A percentile compares a stretch with the other conserved stretches of the same genome.
Evolutionary conservation across 2,888 invertebrate species (phyloP).

Genomic region (Lepas anatifera): DNA sequence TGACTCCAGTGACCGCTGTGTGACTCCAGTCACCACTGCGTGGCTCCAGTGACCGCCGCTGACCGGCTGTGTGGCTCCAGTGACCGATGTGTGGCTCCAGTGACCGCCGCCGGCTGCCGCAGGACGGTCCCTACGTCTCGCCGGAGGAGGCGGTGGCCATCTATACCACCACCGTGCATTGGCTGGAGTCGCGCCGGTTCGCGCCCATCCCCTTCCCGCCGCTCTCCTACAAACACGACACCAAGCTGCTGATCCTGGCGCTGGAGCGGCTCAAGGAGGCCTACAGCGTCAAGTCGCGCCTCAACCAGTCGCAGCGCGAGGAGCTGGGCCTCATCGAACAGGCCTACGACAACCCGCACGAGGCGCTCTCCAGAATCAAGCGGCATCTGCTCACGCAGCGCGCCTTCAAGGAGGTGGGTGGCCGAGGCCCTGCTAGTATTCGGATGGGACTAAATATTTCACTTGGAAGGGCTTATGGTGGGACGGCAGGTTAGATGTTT

Average conservation of each 20-base stretch:
- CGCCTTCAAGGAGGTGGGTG: constrained; percentile 84
- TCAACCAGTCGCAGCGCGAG: constrained; percentile 98
- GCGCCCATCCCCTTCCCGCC: constrained; percentile 99
- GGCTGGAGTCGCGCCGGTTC: constrained; percentile 95
- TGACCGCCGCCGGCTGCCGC: too few relatives aligned
- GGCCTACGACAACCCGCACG: constrained; percentile 99
- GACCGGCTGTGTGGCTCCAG: too few relatives aligned
- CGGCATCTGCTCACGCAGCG: constrained; percentile 96
- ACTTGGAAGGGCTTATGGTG: too few relatives aligned
- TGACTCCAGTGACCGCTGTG: too few relatives aligned
- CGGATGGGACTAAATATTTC: too few relatives aligned
- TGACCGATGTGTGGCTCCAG: too few relatives aligned
- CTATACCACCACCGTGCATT: constrained; percentile 98
- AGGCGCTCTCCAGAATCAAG: constrained; percentile 96
- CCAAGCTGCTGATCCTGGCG: constrained; percentile 91
- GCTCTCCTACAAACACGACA: constrained; percentile 98
- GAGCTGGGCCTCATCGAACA: constrained; percentile 98
- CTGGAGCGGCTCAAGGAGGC: constrained; percentile 94
- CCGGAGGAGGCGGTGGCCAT: constrained; percentile 99
- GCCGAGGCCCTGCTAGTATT: too few relatives aligned
- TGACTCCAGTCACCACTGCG: too few relatives aligned
- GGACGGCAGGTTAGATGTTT: too few relatives aligned
- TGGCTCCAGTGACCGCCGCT: too few relatives aligned
- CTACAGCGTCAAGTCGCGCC: constrained; percentile 88
- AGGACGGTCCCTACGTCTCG: constrained; percentile 97